Percentiles rank a stretch among this genome's conserved stretches.
Conservation (phyloP, 2,113 vertebrate species). For the Lichenostomus cassidix region DNA sequence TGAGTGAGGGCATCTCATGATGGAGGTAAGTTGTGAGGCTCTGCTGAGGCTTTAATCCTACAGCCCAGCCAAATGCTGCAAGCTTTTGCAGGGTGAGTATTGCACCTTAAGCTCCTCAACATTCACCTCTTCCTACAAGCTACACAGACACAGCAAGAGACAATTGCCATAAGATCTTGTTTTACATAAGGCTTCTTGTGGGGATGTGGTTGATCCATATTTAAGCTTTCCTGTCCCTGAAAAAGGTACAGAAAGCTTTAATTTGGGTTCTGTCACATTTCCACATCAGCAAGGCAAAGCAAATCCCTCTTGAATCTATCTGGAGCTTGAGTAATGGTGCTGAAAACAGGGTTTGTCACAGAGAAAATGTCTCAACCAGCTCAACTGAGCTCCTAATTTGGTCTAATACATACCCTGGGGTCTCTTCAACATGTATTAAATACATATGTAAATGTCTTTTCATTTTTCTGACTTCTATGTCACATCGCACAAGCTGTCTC, state of each 20-base stretch:
- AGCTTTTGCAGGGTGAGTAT: background rate
- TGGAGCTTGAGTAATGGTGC: background rate
- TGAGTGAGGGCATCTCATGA: background rate
- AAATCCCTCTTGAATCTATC: background rate
- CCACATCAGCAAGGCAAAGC: background rate
- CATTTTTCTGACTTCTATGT: constrained; percentile 50
- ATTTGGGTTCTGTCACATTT: background rate
- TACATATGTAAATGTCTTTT: constrained; percentile 44
- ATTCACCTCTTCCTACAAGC: background rate
- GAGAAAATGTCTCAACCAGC: background rate
- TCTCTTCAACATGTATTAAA: background rate
- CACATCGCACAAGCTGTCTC: constrained; percentile 43
- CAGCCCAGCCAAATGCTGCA: background rate
- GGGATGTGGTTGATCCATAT: background rate
- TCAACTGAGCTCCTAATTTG: background rate
- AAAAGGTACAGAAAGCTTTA: background rate
- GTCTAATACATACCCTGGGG: background rate
- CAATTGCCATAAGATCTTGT: background rate
- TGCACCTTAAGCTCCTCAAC: background rate
- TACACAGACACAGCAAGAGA: background rate
- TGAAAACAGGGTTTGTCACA: background rate
- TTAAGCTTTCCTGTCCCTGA: background rate
- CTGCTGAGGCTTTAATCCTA: background rate
- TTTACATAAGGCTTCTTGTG: background rate
- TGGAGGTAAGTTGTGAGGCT: background rate